A percentile compares a stretch with the other conserved stretches of the same genome.
These are phyloP conservation scores for Pardalotus punctatus DNA, from an alignment of 2,113 vertebrate species.

Conservation along the genomic window DNA sequence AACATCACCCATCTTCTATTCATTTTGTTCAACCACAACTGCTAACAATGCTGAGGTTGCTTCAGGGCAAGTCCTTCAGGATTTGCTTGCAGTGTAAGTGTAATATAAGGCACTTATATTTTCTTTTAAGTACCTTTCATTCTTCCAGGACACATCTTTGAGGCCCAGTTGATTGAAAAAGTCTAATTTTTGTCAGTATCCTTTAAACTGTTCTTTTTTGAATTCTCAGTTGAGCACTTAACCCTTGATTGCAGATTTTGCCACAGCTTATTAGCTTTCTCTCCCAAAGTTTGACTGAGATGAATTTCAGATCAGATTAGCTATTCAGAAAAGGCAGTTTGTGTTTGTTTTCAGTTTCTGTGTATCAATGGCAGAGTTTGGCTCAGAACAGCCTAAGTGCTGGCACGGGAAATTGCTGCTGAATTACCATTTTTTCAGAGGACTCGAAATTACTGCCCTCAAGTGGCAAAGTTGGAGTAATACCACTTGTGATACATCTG, in stretches of 20 bases:
- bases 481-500: background rate
- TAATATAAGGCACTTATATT: background rate
- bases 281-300: background rate
- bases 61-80: background rate
- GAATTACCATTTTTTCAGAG: background rate
- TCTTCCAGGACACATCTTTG: background rate
- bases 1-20: background rate
- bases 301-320: background rate
- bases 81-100: background rate
- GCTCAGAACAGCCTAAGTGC: background rate
- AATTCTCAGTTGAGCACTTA: background rate
- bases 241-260: background rate
- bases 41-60: background rate
- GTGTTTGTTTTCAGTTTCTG: background rate
- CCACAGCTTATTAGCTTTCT: background rate
- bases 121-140: background rate
- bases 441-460: slow-evolving; percentile 44
- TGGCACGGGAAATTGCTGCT: background rate
- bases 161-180: background rate
- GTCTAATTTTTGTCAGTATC: background rate
- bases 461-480: background rate
- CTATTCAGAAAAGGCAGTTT: background rate
- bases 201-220: background rate
- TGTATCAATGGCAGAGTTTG: background rate
- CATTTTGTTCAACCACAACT: background rate